phyloP scores from a whole-genome alignment of 2,797 vertebrate species.

The Lagodon rhomboides region DNA sequence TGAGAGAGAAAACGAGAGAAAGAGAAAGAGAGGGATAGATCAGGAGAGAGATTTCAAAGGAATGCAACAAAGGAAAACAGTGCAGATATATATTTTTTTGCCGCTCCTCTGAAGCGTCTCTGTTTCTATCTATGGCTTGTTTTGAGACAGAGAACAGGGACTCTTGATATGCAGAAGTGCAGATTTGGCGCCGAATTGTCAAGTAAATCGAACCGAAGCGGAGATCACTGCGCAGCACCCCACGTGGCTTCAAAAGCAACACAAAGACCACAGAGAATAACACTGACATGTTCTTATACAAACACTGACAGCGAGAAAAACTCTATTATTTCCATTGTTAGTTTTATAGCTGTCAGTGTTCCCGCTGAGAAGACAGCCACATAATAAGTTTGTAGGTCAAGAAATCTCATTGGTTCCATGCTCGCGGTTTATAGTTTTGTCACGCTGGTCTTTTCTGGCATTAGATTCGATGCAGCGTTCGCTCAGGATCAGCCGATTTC shows the following conservation, averaged over 20 bases:
- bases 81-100: constrained; percentile 34
- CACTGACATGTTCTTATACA: constrained; percentile 51
- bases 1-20: constrained; percentile 36
- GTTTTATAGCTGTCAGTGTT: constrained; percentile 35
- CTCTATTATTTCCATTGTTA: constrained; percentile 47
- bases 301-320: constrained; percentile 54
- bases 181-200: constrained; percentile 66
- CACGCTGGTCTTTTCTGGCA: constrained; percentile 53
- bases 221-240: constrained; percentile 50
- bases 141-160: constrained; percentile 61
- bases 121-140: constrained; percentile 64
- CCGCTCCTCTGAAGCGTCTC: constrained; percentile 55
- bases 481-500: constrained; percentile 67
- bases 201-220: constrained; percentile 61
- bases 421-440: constrained; percentile 53
- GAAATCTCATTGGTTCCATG: constrained; percentile 41
- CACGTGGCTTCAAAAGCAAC: constrained; percentile 61
- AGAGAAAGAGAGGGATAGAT: constrained; percentile 20
- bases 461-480: constrained; percentile 55
- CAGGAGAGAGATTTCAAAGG: constrained; percentile 39
- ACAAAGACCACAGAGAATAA: constrained; percentile 60
- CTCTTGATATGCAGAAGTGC: constrained; percentile 55
- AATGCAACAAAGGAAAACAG: constrained; percentile 41
- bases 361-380: constrained; percentile 30
- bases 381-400: constrained; percentile 49